Percentiles rank a stretch among this genome's conserved stretches.
phyloP scores from a whole-genome alignment of 2,113 vertebrate species.

The Neolamprologus caudopunctatus region DNA sequence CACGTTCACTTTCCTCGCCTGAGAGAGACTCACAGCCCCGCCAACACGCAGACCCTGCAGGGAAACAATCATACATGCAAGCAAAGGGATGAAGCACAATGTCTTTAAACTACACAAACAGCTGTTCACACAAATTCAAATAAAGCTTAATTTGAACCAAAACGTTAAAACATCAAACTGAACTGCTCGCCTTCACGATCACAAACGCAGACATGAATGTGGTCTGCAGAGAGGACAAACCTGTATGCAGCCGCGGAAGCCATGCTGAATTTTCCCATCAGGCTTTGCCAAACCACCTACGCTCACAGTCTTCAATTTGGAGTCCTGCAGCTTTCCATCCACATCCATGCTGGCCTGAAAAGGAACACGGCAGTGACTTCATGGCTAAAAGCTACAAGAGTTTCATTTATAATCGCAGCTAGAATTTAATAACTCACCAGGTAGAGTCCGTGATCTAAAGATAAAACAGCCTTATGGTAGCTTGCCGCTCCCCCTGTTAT shows the following conservation, averaged over 20 bases:
- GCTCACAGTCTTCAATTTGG: conserved; percentile 75
- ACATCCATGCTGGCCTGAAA: conserved; percentile 72
- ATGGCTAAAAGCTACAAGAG: not conserved
- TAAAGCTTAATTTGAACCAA: not conserved
- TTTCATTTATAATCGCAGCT: not conserved
- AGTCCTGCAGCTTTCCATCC: conserved; percentile 74
- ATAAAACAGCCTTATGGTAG: conserved; percentile 70
- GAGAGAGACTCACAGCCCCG: conserved; percentile 70
- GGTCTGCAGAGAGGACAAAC: conserved; percentile 41
- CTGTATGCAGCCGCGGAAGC: conserved; percentile 89
- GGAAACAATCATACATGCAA: not conserved
- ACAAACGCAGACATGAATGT: not conserved
- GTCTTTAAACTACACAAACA: not conserved
- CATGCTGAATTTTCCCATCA: conserved; percentile 70
- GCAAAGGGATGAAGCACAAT: not conserved
- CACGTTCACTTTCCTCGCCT: conserved; percentile 75
- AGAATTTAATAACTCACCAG: conserved; percentile 53
- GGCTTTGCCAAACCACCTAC: conserved; percentile 71
- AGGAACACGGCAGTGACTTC: not conserved
- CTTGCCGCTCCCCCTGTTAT: conserved; percentile 36
- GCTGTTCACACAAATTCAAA: not conserved
- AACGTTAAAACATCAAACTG: not conserved
- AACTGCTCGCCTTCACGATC: not conserved
- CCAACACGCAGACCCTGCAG: conserved; percentile 81
- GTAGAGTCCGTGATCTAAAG: conserved; percentile 83